These are phyloP conservation scores for Danaus chrysippus DNA, from an alignment of 2,888 invertebrate species.

Conservation along the genomic window DNA sequence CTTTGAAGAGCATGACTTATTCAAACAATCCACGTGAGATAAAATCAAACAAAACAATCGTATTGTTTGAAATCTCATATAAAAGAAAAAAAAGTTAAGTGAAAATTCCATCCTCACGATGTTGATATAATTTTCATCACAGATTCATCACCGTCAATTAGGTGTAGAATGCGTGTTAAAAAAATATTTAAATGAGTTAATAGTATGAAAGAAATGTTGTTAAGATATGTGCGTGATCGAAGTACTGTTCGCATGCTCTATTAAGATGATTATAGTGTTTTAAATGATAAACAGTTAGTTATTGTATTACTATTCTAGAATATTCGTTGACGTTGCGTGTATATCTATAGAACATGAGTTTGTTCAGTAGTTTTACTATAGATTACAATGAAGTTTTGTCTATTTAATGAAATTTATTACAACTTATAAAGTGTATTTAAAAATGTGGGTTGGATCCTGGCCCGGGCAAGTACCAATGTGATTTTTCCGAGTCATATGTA, in stretches of 20 bases:
- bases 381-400: background rate
- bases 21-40: slow-evolving; percentile 15
- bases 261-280: slow-evolving; percentile 5
- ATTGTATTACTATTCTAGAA: background rate
- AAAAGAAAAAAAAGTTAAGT: background rate
- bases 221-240: slow-evolving; percentile 2
- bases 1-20: slow-evolving; percentile 18
- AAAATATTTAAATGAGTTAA: slow-evolving; percentile 8
- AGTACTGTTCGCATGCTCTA: slow-evolving; percentile 1
- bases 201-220: background rate
- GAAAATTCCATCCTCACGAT: background rate
- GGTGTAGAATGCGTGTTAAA: slow-evolving; percentile 1
- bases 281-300: background rate
- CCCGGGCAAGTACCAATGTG: no score
- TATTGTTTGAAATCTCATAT: no score
- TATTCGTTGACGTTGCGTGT: background rate
- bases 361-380: background rate
- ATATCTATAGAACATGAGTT: background rate
- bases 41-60: background rate
- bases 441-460: no score
- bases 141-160: background rate
- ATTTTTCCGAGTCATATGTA: no score
- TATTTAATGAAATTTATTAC: no score
- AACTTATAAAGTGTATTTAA: no score
- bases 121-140: background rate